Evolutionary conservation across 2,113 vertebrate species (phyloP).

Genomic region (Mustela lutreola): DNA sequence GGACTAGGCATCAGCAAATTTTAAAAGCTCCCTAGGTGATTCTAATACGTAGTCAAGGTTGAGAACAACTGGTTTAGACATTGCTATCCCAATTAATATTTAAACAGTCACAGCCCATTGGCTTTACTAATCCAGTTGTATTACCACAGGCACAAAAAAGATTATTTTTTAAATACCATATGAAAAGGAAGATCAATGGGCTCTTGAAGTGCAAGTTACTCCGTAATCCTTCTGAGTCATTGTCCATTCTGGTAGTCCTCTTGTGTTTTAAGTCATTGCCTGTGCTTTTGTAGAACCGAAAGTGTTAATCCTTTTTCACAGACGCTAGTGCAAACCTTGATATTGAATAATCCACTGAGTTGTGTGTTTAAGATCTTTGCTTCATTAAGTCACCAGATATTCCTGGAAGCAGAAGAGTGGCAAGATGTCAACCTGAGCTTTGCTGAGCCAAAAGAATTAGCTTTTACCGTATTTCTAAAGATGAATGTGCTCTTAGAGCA

Average conservation of each 20-base stretch:
- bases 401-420: constrained; percentile 80
- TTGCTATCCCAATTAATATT: constrained; percentile 80
- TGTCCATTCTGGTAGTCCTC: constrained; percentile 69
- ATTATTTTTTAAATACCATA: constrained; percentile 82
- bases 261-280: constrained; percentile 68
- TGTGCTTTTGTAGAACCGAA: constrained; percentile 78
- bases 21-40: constrained; percentile 65
- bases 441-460: constrained; percentile 83
- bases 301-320: constrained; percentile 84
- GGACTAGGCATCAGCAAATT: constrained; percentile 7
- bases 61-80: constrained; percentile 78
- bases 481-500: constrained; percentile 81
- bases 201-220: constrained; percentile 74
- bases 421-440: constrained; percentile 84
- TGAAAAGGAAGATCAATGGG: constrained; percentile 84
- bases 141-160: constrained; percentile 74
- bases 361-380: constrained; percentile 82
- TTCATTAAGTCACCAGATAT: constrained; percentile 87
- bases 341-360: constrained; percentile 83
- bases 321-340: constrained; percentile 79
- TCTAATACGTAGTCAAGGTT: constrained; percentile 50
- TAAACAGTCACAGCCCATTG: constrained; percentile 77
- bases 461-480: constrained; percentile 83
- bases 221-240: constrained; percentile 79
- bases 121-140: constrained; percentile 77